Conservation (phyloP, 2,888 invertebrate species). For the Coleophora deauratella region DNA sequence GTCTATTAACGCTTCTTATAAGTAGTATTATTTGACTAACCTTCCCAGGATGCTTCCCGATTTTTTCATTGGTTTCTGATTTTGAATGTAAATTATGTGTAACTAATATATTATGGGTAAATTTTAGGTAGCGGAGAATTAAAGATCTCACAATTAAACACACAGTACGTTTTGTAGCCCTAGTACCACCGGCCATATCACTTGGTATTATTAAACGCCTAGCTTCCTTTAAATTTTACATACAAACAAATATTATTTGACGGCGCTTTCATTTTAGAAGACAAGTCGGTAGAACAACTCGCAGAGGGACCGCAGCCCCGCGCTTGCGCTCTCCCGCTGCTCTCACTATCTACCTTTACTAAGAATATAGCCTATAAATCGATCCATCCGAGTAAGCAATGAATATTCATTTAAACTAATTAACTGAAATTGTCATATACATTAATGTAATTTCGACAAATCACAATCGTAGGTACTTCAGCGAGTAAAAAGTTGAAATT, state of each 20-base stretch:
- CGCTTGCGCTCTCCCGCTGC: constrained; percentile 8
- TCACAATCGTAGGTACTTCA: constrained; percentile 16
- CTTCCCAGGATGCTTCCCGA: constrained; percentile 20
- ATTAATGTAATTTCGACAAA: constrained; percentile 8
- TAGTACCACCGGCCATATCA: no score
- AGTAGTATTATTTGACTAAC: constrained; percentile 40
- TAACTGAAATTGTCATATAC: constrained; percentile 5
- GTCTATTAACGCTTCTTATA: constrained; percentile 69
- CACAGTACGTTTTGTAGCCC: no score
- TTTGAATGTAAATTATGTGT: no score
- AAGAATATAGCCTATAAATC: constrained; percentile 1
- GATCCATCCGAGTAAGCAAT: constrained; percentile 19
- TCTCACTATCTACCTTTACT: background rate
- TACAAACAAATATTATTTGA: no score
- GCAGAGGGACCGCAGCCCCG: constrained; percentile 1
- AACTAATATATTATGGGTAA: no score
- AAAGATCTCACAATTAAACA: no score
- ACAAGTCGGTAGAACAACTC: background rate
- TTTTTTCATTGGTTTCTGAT: constrained; percentile 10
- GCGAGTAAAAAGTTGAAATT: constrained; percentile 25
- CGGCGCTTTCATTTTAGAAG: no score
- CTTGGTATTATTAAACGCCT: no score
- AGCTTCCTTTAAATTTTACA: no score
- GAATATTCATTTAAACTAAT: constrained; percentile 10
- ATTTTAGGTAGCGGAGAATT: no score